Evolutionary conservation across 2,797 vertebrate species (phyloP), one percentile per base, ranked within the genome.

Genomic region (Dendrocincla fuliginosa): DNA sequence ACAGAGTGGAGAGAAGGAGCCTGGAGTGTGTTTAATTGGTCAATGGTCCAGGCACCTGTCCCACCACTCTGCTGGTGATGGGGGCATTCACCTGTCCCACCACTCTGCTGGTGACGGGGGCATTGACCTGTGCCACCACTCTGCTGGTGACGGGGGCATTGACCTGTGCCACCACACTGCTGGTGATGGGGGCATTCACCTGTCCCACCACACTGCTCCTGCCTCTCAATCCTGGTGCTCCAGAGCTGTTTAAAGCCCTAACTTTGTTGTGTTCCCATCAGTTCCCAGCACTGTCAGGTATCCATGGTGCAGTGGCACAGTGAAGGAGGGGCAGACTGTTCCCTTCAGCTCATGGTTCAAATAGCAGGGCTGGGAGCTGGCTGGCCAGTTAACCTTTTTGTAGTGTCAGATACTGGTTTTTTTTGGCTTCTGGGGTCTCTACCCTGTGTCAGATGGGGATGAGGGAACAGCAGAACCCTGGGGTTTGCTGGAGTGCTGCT

Each of bases 11-110:
- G 50, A 4, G 11, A 19, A 7, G 69, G 37, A 11, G 8, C 35
- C 0, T 3, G 52, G 4, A 7, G 55, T 0, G 1, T 3, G 0
- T 10, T 35, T 6, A 7, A 10, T 20, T 16, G 71, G 1, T 46
- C 9, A 4, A 4, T 57, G 11, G 11, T 22, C 42, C 71, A 10
- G n/a, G 53, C 46, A 9, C 39, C 56, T 23, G 9, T 32, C 47
- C 16, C 39, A 30, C 2, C 57, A 19, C 6, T 4, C 27, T 61
- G 59, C 18, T 61, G 59, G 28, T 22, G 22, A 22, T 46, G 44
- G 44, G 44, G 19, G 19, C 18, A 19, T 46, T 10, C 18, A 19
- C 19, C 42, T 44, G 42, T 19, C 42, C 42, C 42, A 41, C 41
- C 41, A 20, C 19, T 5, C 42, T 44, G 42, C 19, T 19, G 42